A percentile compares a stretch with the other conserved stretches of the same genome.
Conservation (phyloP, 2,113 vertebrate species). For the Prietella phreatophila region DNA sequence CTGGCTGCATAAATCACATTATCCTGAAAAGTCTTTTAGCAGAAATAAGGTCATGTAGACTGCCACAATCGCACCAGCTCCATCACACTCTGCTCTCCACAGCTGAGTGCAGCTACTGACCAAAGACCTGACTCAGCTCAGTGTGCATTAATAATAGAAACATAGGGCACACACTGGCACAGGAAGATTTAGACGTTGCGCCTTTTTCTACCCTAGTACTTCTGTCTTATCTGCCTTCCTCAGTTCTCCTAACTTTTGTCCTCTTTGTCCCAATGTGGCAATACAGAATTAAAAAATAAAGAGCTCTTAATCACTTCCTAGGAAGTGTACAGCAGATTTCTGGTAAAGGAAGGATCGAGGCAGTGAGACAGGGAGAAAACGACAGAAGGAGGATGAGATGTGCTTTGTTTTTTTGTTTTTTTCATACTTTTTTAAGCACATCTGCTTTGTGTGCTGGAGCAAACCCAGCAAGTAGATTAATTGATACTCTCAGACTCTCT, state of each 20-base stretch:
- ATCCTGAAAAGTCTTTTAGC: slow-evolving; percentile 65
- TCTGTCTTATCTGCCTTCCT: slow-evolving; percentile 47
- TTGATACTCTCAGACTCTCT: slow-evolving; percentile 43
- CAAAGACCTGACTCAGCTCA: slow-evolving; percentile 69
- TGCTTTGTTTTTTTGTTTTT: background rate
- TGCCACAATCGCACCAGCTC: slow-evolving; percentile 67
- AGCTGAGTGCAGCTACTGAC: slow-evolving; percentile 63
- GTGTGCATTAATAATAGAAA: slow-evolving; percentile 71
- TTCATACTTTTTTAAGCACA: slow-evolving; percentile 15
- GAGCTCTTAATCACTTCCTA: slow-evolving; percentile 11
- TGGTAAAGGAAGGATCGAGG: background rate
- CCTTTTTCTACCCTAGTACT: slow-evolving; percentile 30
- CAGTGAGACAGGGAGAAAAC: slow-evolving; percentile 46
- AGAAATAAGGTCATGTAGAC: slow-evolving; percentile 70
- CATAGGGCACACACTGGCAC: slow-evolving; percentile 59
- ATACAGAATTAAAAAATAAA: slow-evolving; percentile 43
- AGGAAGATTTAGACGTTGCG: slow-evolving; percentile 49
- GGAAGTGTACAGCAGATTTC: background rate
- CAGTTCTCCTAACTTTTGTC: slow-evolving; percentile 34
- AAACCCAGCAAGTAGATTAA: slow-evolving; percentile 47
- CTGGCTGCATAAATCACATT: slow-evolving; percentile 71
- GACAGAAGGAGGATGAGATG: slow-evolving; percentile 34
- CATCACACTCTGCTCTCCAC: slow-evolving; percentile 61
- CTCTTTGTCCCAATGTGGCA: slow-evolving; percentile 26
- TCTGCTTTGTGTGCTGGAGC: slow-evolving; percentile 32